Conservation (phyloP, 1,140 invertebrate genomes). For the Armadillidium nasatum region DNA sequence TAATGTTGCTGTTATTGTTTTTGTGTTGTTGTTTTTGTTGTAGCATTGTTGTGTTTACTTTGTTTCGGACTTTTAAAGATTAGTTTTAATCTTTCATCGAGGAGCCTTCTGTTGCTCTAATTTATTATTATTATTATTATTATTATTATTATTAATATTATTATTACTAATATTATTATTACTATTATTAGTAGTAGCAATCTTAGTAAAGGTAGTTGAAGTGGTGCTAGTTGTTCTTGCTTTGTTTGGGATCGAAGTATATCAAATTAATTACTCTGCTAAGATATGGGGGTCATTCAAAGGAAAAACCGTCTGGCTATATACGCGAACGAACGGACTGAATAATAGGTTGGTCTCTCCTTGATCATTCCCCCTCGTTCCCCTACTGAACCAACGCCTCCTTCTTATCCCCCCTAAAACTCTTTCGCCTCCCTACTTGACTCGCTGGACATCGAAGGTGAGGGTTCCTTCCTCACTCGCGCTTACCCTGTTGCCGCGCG, state of each 20-base stretch:
- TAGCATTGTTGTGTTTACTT: background rate
- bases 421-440: background rate
- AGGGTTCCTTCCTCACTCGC: slow-evolving; percentile 4
- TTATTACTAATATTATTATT: too few relatives aligned
- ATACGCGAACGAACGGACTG: background rate
- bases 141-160: too few relatives aligned
- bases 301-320: background rate
- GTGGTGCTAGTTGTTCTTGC: background rate
- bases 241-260: background rate
- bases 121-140: background rate
- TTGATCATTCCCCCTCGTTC: background rate
- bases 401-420: background rate
- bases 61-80: background rate
- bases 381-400: background rate
- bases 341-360: slow-evolving; percentile 3
- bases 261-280: background rate
- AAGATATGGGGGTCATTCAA: background rate
- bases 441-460: slow-evolving; percentile 2
- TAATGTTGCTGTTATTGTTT: too few relatives aligned
- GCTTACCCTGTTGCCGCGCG: background rate
- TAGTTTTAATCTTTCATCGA: background rate
- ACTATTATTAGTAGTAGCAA: background rate
- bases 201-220: background rate
- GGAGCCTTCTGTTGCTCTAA: background rate
- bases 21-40: background rate